A percentile compares a stretch with the other conserved stretches of the same genome.
Evolutionary conservation across 2,797 vertebrate species (phyloP).

Genomic region (Erpetoichthys calabaricus): DNA sequence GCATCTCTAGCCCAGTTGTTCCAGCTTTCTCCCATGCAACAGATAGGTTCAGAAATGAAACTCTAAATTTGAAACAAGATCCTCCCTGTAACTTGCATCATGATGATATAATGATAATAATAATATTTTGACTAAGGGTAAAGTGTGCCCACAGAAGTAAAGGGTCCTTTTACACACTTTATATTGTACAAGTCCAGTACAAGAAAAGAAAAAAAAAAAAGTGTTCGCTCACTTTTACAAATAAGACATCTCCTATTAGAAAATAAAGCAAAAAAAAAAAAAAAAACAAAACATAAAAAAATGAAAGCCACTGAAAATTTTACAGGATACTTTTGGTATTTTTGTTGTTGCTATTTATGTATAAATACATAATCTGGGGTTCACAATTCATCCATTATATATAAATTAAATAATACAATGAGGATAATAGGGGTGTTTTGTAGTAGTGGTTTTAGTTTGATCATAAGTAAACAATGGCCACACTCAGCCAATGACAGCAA

Average conservation of each 20-base stretch:
- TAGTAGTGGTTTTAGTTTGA: too few relatives aligned
- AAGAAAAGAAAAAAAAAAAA: conserved; percentile 55
- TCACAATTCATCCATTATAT: too few relatives aligned
- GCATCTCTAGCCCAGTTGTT: conserved; percentile 87
- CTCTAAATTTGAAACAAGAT: conserved; percentile 52
- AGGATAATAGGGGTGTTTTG: too few relatives aligned
- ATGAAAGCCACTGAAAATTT: conserved; percentile 69
- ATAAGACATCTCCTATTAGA: conserved; percentile 75
- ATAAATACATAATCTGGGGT: too few relatives aligned
- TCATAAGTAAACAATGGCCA: too few relatives aligned
- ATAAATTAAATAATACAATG: too few relatives aligned
- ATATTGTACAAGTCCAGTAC: conserved; percentile 75
- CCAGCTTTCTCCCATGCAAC: conserved; percentile 97
- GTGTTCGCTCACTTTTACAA: conserved; percentile 60
- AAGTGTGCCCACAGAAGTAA: conserved; percentile 59
- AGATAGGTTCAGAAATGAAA: conserved; percentile 78
- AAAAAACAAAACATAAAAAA: conserved; percentile 49
- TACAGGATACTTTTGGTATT: conserved; percentile 29
- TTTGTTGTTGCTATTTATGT: too few relatives aligned
- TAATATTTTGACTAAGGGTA: conserved; percentile 62
- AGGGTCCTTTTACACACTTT: conserved; percentile 64
- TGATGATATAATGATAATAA: conserved; percentile 37
- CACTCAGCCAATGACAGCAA: too few relatives aligned
- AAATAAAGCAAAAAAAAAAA: conserved; percentile 45
- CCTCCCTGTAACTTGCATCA: conserved; percentile 61